Evolutionary conservation across 2,797 vertebrate species (phyloP).

Genomic region (Tauraco hartlaubi): DNA sequence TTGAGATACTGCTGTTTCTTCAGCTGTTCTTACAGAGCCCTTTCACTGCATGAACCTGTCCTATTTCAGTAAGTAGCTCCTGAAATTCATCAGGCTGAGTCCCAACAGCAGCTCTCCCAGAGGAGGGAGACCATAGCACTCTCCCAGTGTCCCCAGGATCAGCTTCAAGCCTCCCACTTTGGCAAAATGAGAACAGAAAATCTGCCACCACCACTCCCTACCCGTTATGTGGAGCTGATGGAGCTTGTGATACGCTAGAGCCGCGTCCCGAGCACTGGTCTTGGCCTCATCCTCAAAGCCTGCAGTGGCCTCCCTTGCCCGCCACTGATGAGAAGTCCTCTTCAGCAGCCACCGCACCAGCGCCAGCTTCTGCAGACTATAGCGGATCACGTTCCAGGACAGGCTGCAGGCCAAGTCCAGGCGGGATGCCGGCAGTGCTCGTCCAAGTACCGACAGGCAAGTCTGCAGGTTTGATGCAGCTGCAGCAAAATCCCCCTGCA

Average conservation of each 20-base stretch:
- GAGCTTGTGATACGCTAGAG: conserved; percentile 93
- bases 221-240: conserved; percentile 97
- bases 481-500: conserved; percentile 90
- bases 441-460: conserved; percentile 89
- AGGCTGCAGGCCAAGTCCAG: conserved; percentile 93
- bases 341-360: conserved; percentile 94
- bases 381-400: conserved; percentile 96
- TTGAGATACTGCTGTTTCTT: neutral
- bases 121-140: neutral
- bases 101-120: neutral
- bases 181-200: neutral
- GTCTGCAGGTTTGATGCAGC: conserved; percentile 91
- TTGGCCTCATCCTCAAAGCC: conserved; percentile 92
- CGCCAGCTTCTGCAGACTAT: conserved; percentile 90
- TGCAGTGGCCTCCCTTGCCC: conserved; percentile 60
- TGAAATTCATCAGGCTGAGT: neutral
- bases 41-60: neutral
- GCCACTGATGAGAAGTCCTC: conserved; percentile 84
- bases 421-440: conserved; percentile 89
- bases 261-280: conserved; percentile 91
- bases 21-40: neutral
- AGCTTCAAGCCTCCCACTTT: neutral
- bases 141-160: neutral
- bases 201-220: conserved; percentile 18
- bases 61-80: neutral